These are phyloP conservation scores for Poeciliopsis paucimaculata DNA, from an alignment of 2,797 vertebrate genomes.

Conservation along the genomic window DNA sequence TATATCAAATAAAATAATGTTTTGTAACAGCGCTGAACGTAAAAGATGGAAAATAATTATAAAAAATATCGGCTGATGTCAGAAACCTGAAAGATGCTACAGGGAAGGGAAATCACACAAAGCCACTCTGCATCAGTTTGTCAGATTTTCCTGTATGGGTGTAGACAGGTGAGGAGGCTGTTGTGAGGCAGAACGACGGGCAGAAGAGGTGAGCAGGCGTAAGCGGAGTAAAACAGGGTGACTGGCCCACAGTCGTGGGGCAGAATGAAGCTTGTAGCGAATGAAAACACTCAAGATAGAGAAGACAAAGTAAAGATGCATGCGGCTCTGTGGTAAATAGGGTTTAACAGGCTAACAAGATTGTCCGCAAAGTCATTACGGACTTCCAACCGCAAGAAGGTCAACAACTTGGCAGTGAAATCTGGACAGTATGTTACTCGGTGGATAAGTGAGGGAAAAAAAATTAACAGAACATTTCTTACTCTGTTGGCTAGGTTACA, in stretches of 20 bases:
- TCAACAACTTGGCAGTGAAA: slow-evolving; percentile 46
- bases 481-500: neutral
- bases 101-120: slow-evolving; percentile 26
- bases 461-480: neutral
- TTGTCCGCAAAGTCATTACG: slow-evolving; percentile 69
- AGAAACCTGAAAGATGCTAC: slow-evolving; percentile 9
- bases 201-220: slow-evolving; percentile 76
- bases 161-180: slow-evolving; percentile 59
- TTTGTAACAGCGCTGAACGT: slow-evolving; percentile 3
- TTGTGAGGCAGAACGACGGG: slow-evolving; percentile 81
- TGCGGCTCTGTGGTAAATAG: slow-evolving; percentile 69
- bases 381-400: slow-evolving; percentile 70
- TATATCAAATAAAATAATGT: neutral
- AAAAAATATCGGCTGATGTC: slow-evolving; percentile 18
- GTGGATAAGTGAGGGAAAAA: neutral
- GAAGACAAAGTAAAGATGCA: slow-evolving; percentile 66
- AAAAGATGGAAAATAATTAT: neutral
- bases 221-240: slow-evolving; percentile 72
- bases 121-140: slow-evolving; percentile 53
- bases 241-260: slow-evolving; percentile 58
- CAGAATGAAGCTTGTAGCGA: slow-evolving; percentile 73
- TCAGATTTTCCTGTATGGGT: slow-evolving; percentile 59
- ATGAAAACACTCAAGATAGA: slow-evolving; percentile 74
- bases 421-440: slow-evolving; percentile 19
- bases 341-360: slow-evolving; percentile 76